Percentiles rank a stretch among this genome's conserved stretches.
Evolutionary conservation across 2,888 invertebrate genomes (phyloP).

Genomic region (Rhimphoctona megacephalus): DNA sequence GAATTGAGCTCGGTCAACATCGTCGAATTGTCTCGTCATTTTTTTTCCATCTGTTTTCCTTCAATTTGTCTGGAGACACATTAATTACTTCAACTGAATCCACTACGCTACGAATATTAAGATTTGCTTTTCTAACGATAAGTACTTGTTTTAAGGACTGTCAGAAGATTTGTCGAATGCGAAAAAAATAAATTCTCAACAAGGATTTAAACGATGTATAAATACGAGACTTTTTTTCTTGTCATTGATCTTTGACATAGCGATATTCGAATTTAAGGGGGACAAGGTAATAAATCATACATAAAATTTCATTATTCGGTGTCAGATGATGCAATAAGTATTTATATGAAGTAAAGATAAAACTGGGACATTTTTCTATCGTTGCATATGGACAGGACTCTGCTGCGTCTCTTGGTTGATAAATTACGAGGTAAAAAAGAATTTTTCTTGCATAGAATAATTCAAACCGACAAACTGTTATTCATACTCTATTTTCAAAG

Average conservation of each 20-base stretch:
- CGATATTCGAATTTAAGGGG: not conserved
- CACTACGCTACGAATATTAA: not conserved
- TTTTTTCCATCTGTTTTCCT: not conserved
- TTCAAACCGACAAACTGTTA: no score
- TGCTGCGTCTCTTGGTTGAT: not conserved
- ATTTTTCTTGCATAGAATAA: no score
- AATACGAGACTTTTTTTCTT: not conserved
- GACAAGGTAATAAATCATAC: not conserved
- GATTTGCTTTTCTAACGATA: not conserved
- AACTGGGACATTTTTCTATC: not conserved
- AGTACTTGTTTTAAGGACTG: not conserved
- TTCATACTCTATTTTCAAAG: not conserved
- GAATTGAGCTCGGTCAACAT: conserved; percentile 4
- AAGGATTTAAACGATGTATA: not conserved
- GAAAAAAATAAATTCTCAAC: not conserved
- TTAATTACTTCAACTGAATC: not conserved
- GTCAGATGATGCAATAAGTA: not conserved
- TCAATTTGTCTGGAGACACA: not conserved
- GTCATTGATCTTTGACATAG: not conserved
- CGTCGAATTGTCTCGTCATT: not conserved
- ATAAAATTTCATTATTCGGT: not conserved
- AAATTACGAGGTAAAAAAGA: no score
- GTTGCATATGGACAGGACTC: not conserved
- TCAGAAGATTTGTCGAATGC: no score
- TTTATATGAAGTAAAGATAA: not conserved